Evolutionary conservation across 2,888 invertebrate genomes (phyloP).

Genomic region (Gibbula magus): DNA sequence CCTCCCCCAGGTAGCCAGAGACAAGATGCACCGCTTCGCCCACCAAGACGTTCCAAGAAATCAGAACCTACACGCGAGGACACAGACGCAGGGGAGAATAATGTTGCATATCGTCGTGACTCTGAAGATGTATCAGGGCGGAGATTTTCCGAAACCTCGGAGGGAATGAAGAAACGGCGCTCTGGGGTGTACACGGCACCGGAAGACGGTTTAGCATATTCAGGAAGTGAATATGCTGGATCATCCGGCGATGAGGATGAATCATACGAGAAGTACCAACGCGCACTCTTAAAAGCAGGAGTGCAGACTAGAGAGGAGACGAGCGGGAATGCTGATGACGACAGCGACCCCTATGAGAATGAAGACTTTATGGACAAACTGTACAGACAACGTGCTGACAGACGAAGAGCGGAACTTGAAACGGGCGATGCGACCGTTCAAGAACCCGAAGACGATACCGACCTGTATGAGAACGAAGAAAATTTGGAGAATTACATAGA

Average conservation of each 20-base stretch:
- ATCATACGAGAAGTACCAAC: not conserved
- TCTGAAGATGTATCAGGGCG: not conserved
- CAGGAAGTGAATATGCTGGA: not conserved
- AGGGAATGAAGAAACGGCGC: not conserved
- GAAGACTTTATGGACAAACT: not conserved
- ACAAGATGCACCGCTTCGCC: not conserved
- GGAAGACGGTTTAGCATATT: not conserved
- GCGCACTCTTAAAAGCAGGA: not conserved
- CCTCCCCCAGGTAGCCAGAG: too few species aligned
- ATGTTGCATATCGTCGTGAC: not conserved
- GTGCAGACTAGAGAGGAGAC: not conserved
- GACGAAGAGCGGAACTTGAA: too few species aligned
- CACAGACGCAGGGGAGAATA: not conserved
- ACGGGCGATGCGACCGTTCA: too few species aligned
- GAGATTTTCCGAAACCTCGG: not conserved
- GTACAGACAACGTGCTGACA: not conserved
- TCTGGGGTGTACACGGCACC: not conserved
- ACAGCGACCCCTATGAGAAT: slow-evolving; percentile 2
- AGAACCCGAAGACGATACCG: too few species aligned
- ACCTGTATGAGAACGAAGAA: too few species aligned
- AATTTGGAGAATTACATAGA: too few species aligned
- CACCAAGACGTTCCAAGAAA: not conserved
- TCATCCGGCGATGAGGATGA: not conserved
- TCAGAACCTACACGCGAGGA: not conserved
- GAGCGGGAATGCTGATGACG: not conserved